A percentile compares a stretch with the other conserved stretches of the same genome.
These are phyloP conservation scores for Merodon equestris DNA, from an alignment of 2,888 invertebrate species.

Conservation along the genomic window DNA sequence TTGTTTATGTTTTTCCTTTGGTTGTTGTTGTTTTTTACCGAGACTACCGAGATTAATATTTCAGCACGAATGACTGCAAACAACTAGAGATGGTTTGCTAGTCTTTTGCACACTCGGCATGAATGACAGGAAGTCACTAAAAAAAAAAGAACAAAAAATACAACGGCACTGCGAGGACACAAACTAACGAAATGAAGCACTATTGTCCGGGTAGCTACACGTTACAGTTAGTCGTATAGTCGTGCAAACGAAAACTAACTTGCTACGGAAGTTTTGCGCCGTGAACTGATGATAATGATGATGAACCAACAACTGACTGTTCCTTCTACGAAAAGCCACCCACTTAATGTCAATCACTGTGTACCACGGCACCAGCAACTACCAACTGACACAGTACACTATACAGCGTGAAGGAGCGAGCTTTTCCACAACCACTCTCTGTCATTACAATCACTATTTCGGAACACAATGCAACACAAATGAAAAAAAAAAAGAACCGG, in stretches of 20 bases:
- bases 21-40: conserved; percentile 5
- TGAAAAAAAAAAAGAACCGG: background rate
- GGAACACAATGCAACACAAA: conserved; percentile 24
- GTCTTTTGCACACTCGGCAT: conserved; percentile 17
- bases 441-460: conserved; percentile 51
- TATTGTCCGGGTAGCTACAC: conserved; percentile 18
- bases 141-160: background rate
- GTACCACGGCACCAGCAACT: conserved; percentile 3
- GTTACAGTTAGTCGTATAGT: background rate
- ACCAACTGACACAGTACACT: no score
- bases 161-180: conserved; percentile 16
- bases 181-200: conserved; percentile 18
- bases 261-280: conserved; percentile 37
- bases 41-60: background rate
- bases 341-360: conserved; percentile 60
- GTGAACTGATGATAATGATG: no score
- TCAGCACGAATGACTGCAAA: background rate
- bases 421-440: conserved; percentile 17
- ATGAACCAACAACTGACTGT: background rate
- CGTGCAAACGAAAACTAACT: conserved; percentile 23
- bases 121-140: conserved; percentile 52
- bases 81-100: background rate
- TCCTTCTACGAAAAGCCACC: conserved; percentile 26
- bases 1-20: no score
- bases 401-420: conserved; percentile 18